phyloP scores from a whole-genome alignment of 2,113 vertebrate species.

The Rhipidura dahli region DNA sequence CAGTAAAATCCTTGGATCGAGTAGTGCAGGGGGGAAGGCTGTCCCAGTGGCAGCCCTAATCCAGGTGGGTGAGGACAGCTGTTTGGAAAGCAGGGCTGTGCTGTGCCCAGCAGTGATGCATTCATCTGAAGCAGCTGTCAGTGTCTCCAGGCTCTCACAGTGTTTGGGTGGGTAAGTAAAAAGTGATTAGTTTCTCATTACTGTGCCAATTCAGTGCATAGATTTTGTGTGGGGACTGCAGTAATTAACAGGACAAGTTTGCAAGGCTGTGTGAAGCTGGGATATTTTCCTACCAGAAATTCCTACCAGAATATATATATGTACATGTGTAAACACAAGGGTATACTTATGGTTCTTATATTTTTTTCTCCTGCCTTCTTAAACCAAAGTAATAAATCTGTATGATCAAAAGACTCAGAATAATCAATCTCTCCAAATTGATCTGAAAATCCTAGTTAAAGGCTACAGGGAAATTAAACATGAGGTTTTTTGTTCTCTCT shows the following conservation, averaged over 20 bases:
- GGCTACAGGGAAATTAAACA: background rate
- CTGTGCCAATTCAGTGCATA: background rate
- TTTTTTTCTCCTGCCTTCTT: background rate
- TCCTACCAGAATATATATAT: background rate
- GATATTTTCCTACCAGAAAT: background rate
- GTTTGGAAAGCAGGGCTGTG: background rate
- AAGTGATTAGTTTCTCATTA: background rate
- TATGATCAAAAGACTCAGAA: background rate
- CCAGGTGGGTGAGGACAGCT: background rate
- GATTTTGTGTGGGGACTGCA: background rate
- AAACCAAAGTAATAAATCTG: constrained; percentile 10
- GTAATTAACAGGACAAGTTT: background rate
- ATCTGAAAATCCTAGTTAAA: constrained; percentile 28
- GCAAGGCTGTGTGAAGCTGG: background rate
- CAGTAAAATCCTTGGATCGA: background rate
- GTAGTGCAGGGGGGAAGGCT: background rate
- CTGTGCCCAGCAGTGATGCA: background rate
- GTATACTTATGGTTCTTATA: background rate
- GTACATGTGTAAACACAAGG: background rate
- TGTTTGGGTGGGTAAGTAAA: background rate
- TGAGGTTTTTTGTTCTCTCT: background rate
- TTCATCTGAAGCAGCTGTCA: background rate
- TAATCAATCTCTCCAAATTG: background rate
- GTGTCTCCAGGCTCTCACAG: background rate
- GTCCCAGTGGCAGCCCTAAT: background rate